Evolutionary conservation across 2,888 invertebrate genomes (phyloP).

Genomic region (Atethmia centrago): DNA sequence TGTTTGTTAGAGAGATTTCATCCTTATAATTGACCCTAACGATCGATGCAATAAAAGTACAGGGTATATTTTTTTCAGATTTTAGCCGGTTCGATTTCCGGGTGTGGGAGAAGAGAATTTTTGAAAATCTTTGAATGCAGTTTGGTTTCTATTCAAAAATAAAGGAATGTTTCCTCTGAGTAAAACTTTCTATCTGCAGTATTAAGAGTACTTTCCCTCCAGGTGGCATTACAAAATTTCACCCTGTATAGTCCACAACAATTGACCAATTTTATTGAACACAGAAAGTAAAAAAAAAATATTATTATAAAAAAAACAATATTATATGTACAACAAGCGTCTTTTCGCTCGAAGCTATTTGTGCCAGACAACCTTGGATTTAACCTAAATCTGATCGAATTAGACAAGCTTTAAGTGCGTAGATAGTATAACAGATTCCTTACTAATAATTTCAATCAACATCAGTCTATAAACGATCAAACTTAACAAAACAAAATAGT

Average conservation of each 20-base stretch:
- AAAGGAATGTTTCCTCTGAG: too few relatives aligned
- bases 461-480: not conserved
- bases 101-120: too few relatives aligned
- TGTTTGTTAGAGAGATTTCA: too few relatives aligned
- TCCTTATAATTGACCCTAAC: too few relatives aligned
- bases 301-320: not conserved
- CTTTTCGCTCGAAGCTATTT: not conserved
- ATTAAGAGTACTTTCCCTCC: too few relatives aligned
- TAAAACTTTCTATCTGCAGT: too few relatives aligned
- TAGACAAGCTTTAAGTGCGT: not conserved
- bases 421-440: not conserved
- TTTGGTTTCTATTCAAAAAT: too few relatives aligned
- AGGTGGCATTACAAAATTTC: too few relatives aligned
- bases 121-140: too few relatives aligned
- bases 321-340: not conserved
- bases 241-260: not conserved
- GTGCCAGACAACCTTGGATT: conserved; percentile 5
- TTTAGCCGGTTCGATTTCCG: too few relatives aligned
- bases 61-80: too few relatives aligned
- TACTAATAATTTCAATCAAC: not conserved
- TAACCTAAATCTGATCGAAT: not conserved
- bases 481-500: conserved; percentile 9
- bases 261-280: not conserved
- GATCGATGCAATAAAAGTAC: too few relatives aligned
- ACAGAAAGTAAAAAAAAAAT: not conserved